Conservation (phyloP, 2,797 vertebrate species). For the Pogonophryne albipinna region DNA sequence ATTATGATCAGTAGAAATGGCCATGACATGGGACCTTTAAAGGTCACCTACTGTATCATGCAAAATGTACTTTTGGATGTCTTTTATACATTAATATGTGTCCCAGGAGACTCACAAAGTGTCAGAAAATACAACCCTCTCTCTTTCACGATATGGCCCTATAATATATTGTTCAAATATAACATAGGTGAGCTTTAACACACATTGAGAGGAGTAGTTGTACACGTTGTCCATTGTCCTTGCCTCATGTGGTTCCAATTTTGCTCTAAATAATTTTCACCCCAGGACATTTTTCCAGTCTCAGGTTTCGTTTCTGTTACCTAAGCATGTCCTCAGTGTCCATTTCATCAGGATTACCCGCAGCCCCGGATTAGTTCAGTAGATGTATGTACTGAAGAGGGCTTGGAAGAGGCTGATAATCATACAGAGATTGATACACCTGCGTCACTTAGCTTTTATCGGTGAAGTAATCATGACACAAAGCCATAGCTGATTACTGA, state of each 20-base stretch:
- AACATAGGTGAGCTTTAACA: too few relatives aligned
- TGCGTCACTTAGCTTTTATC: slow-evolving; percentile 59
- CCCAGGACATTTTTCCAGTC: neutral
- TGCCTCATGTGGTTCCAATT: neutral
- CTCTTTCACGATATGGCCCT: too few relatives aligned
- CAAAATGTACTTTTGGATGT: too few relatives aligned
- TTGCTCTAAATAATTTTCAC: neutral
- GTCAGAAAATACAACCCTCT: too few relatives aligned
- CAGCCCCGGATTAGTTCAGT: slow-evolving; percentile 53
- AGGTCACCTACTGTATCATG: too few relatives aligned
- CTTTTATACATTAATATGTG: too few relatives aligned
- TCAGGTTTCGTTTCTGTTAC: slow-evolving; percentile 34
- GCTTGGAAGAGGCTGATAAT: slow-evolving; percentile 54
- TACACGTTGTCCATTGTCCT: slow-evolving; percentile 8
- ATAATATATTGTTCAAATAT: too few relatives aligned
- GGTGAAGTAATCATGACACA: slow-evolving; percentile 46
- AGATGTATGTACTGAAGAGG: slow-evolving; percentile 47
- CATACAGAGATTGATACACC: slow-evolving; percentile 52
- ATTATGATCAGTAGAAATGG: too few relatives aligned
- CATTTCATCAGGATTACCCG: slow-evolving; percentile 40
- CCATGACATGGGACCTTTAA: too few relatives aligned
- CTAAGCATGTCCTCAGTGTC: slow-evolving; percentile 21
- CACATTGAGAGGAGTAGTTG: too few relatives aligned
- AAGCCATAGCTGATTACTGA: slow-evolving; percentile 42
- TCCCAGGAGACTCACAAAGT: too few relatives aligned